Evolutionary conservation across 1,140 invertebrate genomes (phyloP).

Genomic region (Brachionus paranguensis): DNA sequence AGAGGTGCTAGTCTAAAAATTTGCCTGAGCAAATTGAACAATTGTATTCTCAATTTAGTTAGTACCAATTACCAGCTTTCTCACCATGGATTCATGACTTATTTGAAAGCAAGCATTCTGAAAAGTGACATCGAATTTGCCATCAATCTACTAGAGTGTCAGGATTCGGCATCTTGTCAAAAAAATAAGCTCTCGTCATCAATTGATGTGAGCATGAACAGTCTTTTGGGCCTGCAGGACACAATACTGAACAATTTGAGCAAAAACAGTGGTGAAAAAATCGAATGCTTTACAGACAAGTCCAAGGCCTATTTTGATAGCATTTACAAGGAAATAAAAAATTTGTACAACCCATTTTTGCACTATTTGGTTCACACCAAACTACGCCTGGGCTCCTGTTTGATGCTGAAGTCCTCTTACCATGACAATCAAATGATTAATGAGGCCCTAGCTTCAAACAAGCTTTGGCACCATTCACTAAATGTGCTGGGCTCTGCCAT

Average conservation of each 20-base stretch:
- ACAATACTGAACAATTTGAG: neutral
- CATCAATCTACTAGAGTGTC: neutral
- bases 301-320: neutral
- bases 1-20: conserved; percentile 1
- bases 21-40: neutral
- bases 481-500: neutral
- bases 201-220: neutral
- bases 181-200: neutral
- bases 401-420: conserved; percentile 15
- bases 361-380: neutral
- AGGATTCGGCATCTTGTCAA: neutral
- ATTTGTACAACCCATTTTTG: conserved; percentile 30
- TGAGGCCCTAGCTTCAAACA: neutral
- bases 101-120: neutral
- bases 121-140: neutral
- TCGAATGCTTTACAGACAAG: neutral
- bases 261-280: neutral
- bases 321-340: conserved; percentile 22
- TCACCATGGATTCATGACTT: neutral
- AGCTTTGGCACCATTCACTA: conserved; percentile 2
- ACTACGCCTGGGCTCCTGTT: neutral
- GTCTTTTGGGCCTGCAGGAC: neutral
- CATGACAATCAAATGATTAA: neutral
- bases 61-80: neutral
- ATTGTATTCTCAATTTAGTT: neutral